Evolutionary conservation across 2,888 invertebrate species (phyloP).

Genomic region (Stenoptilia bipunctidactyla): DNA sequence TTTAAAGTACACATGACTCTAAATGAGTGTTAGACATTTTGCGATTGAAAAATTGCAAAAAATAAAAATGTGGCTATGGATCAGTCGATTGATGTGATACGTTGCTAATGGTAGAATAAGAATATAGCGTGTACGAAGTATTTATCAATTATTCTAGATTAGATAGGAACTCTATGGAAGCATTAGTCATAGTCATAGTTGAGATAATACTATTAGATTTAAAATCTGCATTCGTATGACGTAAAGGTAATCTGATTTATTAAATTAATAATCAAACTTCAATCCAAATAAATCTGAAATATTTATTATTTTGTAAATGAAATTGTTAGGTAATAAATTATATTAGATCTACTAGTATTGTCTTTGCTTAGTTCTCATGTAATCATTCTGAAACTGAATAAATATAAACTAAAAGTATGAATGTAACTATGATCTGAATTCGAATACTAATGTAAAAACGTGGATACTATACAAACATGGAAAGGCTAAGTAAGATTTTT

Average conservation of each 20-base stretch:
- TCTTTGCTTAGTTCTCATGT: constrained; percentile 33
- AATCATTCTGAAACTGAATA: constrained; percentile 37
- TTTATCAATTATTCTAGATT: constrained; percentile 59
- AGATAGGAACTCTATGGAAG: constrained; percentile 52
- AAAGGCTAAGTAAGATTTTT: too few relatives aligned
- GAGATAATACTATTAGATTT: not conserved
- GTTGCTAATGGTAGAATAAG: constrained; percentile 50
- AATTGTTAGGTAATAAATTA: too few relatives aligned
- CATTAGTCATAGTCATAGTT: constrained; percentile 31
- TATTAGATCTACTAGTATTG: too few relatives aligned
- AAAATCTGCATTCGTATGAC: not conserved
- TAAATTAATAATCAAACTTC: too few relatives aligned
- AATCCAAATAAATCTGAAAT: too few relatives aligned
- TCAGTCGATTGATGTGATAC: constrained; percentile 62
- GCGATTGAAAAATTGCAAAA: too few relatives aligned
- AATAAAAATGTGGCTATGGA: constrained; percentile 38
- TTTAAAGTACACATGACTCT: constrained; percentile 7
- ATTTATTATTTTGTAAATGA: constrained; percentile 2
- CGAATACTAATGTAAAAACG: constrained; percentile 4
- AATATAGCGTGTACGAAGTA: constrained; percentile 53
- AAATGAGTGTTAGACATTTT: constrained; percentile 5
- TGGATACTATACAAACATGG: too few relatives aligned
- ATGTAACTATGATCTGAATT: too few relatives aligned
- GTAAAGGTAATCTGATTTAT: too few relatives aligned
- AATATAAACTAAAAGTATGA: not conserved